Base-by-base conservation (phyloP, 2,797 vertebrate genomes). In the Crypturellus tataupa region DNA sequence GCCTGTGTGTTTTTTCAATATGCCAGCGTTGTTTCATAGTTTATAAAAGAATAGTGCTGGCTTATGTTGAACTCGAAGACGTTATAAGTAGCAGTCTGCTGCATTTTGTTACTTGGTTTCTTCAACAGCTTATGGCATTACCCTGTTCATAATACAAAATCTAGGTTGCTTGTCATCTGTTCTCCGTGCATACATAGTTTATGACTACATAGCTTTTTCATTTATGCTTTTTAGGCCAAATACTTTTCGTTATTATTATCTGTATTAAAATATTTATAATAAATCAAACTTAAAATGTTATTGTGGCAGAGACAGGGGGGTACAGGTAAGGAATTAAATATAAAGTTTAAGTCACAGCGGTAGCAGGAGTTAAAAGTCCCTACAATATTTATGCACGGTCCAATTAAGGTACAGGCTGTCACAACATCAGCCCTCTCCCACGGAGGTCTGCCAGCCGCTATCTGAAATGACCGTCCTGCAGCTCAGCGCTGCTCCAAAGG, bases 211-310 rank as follows among this genome's bases (percentile, higher is more conserved):
- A 92, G 49, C 87, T 96, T 98, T 98, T 94, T 97, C 96, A 96
- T 96, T 96, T 96, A 96, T 94, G 96, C 87, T 95, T 97, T 96
- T 97, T 95, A 96, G 96, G 94, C 93, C 90, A 97, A 95, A 97
- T 93, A 92, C 84, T 94, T 94, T 93, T 96, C 87, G 95, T 96
- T 97, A 97, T 97, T 97, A 97, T 96, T 97, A 97, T 97, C 94
- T 59, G 92, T 68, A 94, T 93, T 97, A 95, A 98, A 97, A 97
- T 97, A 98, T 97, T 98, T 97, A 97, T 95, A 91, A 94, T 97
- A 95, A 95, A 95, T 96, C 90, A 95, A 94, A 97, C 93, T 96
- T 97, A 92, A 94, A 96, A 96, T 96, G 93, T 89, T 97, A 95
- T 80, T 95, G 85, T 80, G 92, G 94, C 87, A 91, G 95, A 93